A percentile compares a stretch with the other conserved stretches of the same genome.
phyloP scores from a whole-genome alignment of 2,888 invertebrate genomes.

The Dioctria rufipes region DNA sequence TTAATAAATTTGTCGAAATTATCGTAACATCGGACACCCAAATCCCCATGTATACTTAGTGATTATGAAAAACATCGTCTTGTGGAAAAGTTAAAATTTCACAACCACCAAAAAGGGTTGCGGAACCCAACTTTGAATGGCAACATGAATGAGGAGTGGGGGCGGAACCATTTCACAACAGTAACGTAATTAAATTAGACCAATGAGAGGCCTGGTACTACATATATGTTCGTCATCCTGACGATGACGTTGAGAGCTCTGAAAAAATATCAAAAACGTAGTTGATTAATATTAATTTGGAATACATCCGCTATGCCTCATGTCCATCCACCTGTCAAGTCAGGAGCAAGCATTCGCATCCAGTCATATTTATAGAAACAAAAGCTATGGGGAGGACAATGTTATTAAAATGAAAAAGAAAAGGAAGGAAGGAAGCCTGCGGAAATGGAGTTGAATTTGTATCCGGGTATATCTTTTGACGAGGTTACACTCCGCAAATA shows the following conservation, averaged over 20 bases:
- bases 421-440: not conserved
- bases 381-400: not conserved
- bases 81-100: too few species aligned
- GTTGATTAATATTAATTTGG: not conserved
- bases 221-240: not conserved
- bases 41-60: too few species aligned
- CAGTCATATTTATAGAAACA: constrained; percentile 7
- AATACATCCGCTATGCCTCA: not conserved
- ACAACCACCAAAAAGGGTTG: too few species aligned
- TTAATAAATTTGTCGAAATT: too few species aligned
- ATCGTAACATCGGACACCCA: too few species aligned
- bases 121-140: too few species aligned
- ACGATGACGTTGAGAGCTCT: constrained; percentile 19
- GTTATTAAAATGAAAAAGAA: constrained; percentile 6
- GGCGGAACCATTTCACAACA: too few species aligned
- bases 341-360: not conserved
- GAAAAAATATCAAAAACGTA: not conserved
- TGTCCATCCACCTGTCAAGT: not conserved
- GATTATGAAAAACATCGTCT: too few species aligned
- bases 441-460: constrained; percentile 23
- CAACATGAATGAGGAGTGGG: too few species aligned
- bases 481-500: constrained; percentile 23
- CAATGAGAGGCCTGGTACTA: constrained; percentile 7
- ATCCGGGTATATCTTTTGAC: constrained; percentile 9
- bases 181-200: not conserved